Conservation (phyloP, 2,888 invertebrate species). For the Hyposoter dolosus region DNA sequence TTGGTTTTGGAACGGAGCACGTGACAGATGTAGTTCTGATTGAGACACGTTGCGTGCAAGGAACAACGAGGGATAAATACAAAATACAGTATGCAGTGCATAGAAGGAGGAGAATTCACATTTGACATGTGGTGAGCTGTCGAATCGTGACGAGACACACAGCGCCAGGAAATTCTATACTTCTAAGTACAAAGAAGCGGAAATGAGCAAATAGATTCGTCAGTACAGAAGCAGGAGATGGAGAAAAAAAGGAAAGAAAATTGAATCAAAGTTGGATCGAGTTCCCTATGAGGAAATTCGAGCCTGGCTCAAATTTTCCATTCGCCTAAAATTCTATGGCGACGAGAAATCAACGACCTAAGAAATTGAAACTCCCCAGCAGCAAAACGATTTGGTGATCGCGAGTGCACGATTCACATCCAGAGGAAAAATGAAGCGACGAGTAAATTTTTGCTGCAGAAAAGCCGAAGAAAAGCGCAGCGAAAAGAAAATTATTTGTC, state of each 20-base stretch:
- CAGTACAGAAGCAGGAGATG: neutral
- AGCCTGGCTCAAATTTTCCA: neutral
- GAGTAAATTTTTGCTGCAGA: neutral
- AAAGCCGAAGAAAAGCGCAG: neutral
- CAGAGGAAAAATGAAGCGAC: neutral
- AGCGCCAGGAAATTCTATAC: slow-evolving; percentile 53
- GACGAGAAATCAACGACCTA: neutral
- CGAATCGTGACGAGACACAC: slow-evolving; percentile 58
- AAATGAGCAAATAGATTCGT: slow-evolving; percentile 29
- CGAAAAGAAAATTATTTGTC: neutral
- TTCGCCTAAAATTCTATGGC: neutral
- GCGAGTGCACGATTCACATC: neutral
- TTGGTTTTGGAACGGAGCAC: slow-evolving; percentile 36
- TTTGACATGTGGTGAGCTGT: slow-evolving; percentile 60
- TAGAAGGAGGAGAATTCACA: slow-evolving; percentile 20
- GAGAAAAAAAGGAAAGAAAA: neutral
- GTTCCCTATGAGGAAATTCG: slow-evolving; percentile 43
- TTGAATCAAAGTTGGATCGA: slow-evolving; percentile 20
- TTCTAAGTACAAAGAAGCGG: neutral
- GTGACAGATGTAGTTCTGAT: slow-evolving; percentile 73
- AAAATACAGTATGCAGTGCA: slow-evolving; percentile 43
- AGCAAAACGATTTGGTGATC: neutral
- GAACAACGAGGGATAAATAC: slow-evolving; percentile 14
- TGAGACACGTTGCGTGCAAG: slow-evolving; percentile 67
- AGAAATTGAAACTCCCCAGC: neutral